Evolutionary conservation across 2,888 invertebrate genomes (phyloP), one percentile per base, ranked within the genome.

Genomic region (Boloria selene): DNA sequence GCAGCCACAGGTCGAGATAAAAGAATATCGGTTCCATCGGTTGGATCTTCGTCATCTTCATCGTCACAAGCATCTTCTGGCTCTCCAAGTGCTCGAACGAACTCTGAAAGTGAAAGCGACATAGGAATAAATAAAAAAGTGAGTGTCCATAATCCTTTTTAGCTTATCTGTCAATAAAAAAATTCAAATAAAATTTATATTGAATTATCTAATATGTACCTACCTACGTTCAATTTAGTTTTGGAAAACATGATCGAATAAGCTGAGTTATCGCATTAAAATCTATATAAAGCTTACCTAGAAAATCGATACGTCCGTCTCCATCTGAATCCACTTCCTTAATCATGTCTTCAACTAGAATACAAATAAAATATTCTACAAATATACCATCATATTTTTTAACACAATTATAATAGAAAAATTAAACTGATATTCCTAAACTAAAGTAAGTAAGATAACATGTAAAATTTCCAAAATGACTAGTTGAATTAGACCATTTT

Each of bases 291-390:
- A 31, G 71, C 82, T 80, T 72, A 96, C 97, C 98, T 81, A 97
- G 96, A 87, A 98, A 98, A 87, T 98, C 97, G 78, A 98, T 98
- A 72, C 97, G 94, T 2, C 98, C 98, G 82, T 98, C 98, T 1
- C 98, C 98, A 82, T 98, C 97, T 2, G 98, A 97, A 81, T 98
- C 98, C 7, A 98, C 98, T 90, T 98, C 98, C 81, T 97, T 97
- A 80, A 98, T 98, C 98, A 98, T 98, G 82, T 98, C 98, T 85
- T 98, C 98, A 87, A 98, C 98, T 98, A 90, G 61, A 93, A 94
- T 6, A 56, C 44, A 63, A 55, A n/a, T n/a, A 18, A 31, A 26
- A 16, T 13, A 13, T 4, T 58, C 42, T 18, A n/a, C 10, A 0
- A 18, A 45, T 51, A 38, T 26, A 22, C 13, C 6, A 3, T 6